phyloP scores from a whole-genome alignment of 2,113 vertebrate genomes.

The Petromus typicus region DNA sequence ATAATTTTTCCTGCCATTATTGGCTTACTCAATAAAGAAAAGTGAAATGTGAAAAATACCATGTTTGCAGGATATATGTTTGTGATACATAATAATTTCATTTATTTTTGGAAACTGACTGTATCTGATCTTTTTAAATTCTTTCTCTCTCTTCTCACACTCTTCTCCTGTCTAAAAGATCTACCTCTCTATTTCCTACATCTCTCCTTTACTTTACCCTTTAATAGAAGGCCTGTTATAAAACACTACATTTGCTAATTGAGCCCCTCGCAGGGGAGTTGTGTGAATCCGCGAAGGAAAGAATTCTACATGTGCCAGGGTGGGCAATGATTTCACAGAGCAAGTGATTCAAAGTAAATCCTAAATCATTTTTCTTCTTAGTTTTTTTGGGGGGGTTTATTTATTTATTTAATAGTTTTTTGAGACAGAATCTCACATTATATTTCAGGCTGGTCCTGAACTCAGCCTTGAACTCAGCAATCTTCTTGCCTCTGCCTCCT shows the following conservation, averaged over 20 bases:
- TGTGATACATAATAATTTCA: background rate
- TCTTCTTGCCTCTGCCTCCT: too few relatives aligned
- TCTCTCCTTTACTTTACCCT: background rate
- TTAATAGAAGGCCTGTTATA: background rate
- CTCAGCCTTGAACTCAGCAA: too few relatives aligned
- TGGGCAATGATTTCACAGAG: background rate
- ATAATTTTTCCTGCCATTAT: background rate
- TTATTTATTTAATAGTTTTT: too few relatives aligned
- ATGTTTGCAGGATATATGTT: background rate
- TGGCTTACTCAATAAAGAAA: background rate
- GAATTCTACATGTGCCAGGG: background rate
- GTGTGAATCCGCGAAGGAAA: background rate
- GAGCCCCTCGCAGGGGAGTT: background rate
- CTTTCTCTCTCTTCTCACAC: background rate
- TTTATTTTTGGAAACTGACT: background rate
- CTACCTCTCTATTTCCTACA: background rate
- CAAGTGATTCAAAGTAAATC: background rate
- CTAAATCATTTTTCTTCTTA: background rate
- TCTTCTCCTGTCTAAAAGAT: background rate
- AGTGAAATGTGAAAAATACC: background rate
- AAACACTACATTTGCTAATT: background rate
- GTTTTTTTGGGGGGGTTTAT: too few relatives aligned
- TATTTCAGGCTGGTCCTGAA: too few relatives aligned
- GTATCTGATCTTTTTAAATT: background rate
- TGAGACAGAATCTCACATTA: too few relatives aligned